phyloP scores from a whole-genome alignment of 2,888 invertebrate genomes.

The Agrotis ipsilon region DNA sequence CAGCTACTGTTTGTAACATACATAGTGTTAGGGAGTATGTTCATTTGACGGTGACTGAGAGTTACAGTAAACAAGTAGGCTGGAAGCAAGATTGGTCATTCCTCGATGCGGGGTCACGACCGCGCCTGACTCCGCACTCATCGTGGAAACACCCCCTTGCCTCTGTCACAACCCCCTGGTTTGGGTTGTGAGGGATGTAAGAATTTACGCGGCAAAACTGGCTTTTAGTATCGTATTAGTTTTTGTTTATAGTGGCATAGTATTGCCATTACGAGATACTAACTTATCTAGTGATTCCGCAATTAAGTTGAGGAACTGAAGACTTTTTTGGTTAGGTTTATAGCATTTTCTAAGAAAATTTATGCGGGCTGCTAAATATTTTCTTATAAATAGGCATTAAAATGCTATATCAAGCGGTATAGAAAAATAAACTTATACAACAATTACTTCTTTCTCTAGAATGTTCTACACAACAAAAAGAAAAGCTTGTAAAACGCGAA shows the following conservation, averaged over 20 bases:
- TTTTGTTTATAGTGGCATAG: too few species aligned
- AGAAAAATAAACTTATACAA: too few species aligned
- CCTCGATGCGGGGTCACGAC: constrained; percentile 85
- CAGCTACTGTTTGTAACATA: constrained; percentile 29
- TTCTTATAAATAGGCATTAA: too few species aligned
- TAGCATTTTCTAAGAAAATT: too few species aligned
- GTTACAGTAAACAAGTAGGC: constrained; percentile 69
- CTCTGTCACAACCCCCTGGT: constrained; percentile 18
- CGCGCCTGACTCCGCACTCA: constrained; percentile 88
- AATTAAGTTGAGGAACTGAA: too few species aligned
- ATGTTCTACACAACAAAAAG: not conserved
- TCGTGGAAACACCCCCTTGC: constrained; percentile 65
- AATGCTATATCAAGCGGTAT: too few species aligned
- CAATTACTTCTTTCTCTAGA: not conserved
- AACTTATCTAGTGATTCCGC: too few species aligned
- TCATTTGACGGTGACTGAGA: constrained; percentile 9
- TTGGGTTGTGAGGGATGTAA: constrained; percentile 46
- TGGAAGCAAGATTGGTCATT: constrained; percentile 78
- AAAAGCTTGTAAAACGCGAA: not conserved
- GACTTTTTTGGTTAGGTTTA: too few species aligned
- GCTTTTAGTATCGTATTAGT: too few species aligned
- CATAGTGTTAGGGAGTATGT: constrained; percentile 14
- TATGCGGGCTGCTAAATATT: too few species aligned
- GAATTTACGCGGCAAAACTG: constrained; percentile 42
- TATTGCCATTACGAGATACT: too few species aligned